These are phyloP conservation scores for Drosophila neocordata DNA, from an alignment of 1,140 invertebrate species.

Conservation along the genomic window DNA sequence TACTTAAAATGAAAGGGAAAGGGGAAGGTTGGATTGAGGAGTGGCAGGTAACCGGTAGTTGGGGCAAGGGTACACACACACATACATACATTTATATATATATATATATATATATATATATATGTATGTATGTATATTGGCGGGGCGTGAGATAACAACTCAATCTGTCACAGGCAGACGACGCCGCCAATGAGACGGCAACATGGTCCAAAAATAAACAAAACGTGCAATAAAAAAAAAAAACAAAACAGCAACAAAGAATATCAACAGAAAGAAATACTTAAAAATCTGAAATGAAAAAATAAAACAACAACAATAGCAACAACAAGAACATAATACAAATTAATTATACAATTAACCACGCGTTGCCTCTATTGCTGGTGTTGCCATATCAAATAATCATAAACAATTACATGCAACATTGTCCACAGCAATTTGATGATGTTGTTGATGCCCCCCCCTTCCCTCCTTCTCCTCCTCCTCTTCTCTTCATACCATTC, in stretches of 20 bases:
- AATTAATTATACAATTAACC: constrained; percentile 78
- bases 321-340: constrained; percentile 40
- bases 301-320: constrained; percentile 24
- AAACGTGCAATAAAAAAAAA: constrained; percentile 64
- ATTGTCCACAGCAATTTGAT: constrained; percentile 40
- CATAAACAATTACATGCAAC: constrained; percentile 57
- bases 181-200: background rate
- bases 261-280: background rate
- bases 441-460: no score
- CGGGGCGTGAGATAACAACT: constrained; percentile 33
- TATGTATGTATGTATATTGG: background rate
- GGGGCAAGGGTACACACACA: no score
- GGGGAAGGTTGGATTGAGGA: background rate
- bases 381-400: constrained; percentile 38
- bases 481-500: no score
- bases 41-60: no score
- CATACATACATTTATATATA: no score
- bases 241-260: constrained; percentile 36
- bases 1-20: background rate
- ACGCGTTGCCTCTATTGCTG: constrained; percentile 49
- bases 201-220: constrained; percentile 59
- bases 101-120: no score
- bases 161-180: constrained; percentile 30
- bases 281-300: constrained; percentile 54
- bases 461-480: background rate